These are phyloP conservation scores for Ia io DNA, from an alignment of 2,113 vertebrate species.

Conservation along the genomic window DNA sequence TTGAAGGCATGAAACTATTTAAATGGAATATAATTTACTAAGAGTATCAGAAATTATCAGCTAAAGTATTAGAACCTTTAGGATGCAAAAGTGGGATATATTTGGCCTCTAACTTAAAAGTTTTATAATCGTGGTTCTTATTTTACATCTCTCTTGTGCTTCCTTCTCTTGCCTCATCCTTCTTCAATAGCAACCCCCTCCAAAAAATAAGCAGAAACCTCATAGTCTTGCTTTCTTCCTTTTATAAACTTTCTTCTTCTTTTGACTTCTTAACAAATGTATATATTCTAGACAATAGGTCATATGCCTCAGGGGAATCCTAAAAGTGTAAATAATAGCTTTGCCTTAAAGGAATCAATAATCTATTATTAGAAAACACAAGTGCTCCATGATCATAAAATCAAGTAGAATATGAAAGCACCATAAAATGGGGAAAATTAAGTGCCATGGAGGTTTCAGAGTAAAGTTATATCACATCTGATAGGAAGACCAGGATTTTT, in stretches of 20 bases:
- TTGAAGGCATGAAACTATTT: background rate
- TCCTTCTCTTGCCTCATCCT: background rate
- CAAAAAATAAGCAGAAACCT: background rate
- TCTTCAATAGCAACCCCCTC: rapidly evolving
- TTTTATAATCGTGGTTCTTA: background rate
- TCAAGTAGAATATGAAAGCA: background rate
- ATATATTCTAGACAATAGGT: background rate
- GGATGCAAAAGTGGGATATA: background rate
- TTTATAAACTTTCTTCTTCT: background rate
- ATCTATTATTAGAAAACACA: background rate
- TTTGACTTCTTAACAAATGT: constrained; percentile 18
- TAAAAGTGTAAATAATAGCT: background rate
- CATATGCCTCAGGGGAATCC: background rate
- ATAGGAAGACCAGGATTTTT: background rate
- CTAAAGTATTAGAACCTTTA: background rate
- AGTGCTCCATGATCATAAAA: background rate
- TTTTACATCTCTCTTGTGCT: background rate
- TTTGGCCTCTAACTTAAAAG: background rate
- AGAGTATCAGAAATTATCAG: constrained; percentile 7
- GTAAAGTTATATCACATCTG: background rate
- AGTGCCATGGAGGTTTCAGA: background rate
- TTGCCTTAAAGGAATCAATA: background rate
- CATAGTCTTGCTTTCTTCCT: background rate
- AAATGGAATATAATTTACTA: background rate
- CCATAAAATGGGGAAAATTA: background rate